Percentiles rank a stretch among this genome's conserved stretches.
Conservation (phyloP, 2,797 vertebrate species). For the Lagodon rhomboides region DNA sequence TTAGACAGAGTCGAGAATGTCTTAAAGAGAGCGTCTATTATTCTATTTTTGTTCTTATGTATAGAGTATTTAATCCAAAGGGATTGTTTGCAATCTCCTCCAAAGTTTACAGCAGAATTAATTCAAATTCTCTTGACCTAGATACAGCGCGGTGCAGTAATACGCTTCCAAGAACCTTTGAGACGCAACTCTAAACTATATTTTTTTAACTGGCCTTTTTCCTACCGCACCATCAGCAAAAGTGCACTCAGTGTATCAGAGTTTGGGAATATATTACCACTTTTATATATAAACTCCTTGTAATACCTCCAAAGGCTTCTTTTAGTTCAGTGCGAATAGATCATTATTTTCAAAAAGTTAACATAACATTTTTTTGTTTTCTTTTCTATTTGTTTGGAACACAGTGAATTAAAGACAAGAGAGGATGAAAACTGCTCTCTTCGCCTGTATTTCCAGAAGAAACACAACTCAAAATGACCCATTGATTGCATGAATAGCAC, state of each 20-base stretch:
- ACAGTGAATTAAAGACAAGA: background rate
- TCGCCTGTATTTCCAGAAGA: background rate
- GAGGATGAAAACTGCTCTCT: background rate
- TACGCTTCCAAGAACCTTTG: conserved; percentile 21
- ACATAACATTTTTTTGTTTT: background rate
- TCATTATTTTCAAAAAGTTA: conserved; percentile 6
- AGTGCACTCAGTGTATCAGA: background rate
- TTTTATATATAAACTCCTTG: conserved; percentile 5
- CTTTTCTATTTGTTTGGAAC: too few relatives aligned
- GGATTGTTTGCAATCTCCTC: conserved; percentile 43
- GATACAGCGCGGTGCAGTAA: conserved; percentile 31
- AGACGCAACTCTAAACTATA: conserved; percentile 5
- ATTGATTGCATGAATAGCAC: background rate
- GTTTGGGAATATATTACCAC: background rate
- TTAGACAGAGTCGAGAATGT: background rate
- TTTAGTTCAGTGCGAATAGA: background rate
- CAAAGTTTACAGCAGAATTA: conserved; percentile 45
- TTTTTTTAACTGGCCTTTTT: conserved; percentile 18
- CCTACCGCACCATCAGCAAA: conserved; percentile 29
- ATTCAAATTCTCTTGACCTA: conserved; percentile 60
- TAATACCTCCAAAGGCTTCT: background rate
- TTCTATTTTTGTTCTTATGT: conserved; percentile 10
- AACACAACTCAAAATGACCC: background rate
- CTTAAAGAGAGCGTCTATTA: background rate
- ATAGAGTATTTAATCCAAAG: conserved; percentile 8